Percentiles rank a stretch among this genome's conserved stretches.
These are phyloP conservation scores for Heliconius erato DNA, from an alignment of 2,888 invertebrate species.

Conservation along the genomic window DNA sequence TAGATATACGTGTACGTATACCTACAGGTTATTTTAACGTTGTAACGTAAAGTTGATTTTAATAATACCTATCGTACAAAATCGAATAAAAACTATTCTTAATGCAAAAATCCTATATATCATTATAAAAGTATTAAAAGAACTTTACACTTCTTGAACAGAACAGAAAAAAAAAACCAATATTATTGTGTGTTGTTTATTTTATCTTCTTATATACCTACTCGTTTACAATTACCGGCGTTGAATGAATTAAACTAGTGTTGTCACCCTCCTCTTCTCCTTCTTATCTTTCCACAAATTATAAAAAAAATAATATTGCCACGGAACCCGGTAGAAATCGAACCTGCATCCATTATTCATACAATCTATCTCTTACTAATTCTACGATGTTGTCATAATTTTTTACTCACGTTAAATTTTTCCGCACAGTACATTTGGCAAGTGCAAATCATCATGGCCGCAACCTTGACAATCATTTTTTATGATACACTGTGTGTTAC, in stretches of 20 bases:
- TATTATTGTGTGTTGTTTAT: neutral
- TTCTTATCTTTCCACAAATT: neutral
- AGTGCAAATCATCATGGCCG: constrained; percentile 33
- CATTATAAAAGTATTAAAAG: neutral
- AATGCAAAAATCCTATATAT: neutral
- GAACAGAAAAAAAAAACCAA: neutral
- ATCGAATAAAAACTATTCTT: neutral
- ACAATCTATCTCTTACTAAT: neutral
- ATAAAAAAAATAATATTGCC: neutral
- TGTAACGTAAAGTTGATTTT: neutral
- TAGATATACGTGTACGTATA: neutral
- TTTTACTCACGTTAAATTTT: neutral
- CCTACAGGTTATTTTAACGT: no score
- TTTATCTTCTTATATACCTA: neutral
- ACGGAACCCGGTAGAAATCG: neutral
- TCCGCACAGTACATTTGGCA: neutral
- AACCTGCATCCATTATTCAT: neutral
- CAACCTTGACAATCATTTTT: constrained; percentile 38
- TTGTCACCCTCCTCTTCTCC: neutral
- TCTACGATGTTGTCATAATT: neutral
- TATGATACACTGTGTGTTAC: neutral
- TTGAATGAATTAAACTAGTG: neutral
- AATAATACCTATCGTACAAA: neutral
- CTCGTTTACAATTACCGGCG: neutral
- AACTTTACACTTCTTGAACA: neutral